Base-by-base conservation (phyloP, 2,888 invertebrate genomes). In the Mythimna loreyi region DNA sequence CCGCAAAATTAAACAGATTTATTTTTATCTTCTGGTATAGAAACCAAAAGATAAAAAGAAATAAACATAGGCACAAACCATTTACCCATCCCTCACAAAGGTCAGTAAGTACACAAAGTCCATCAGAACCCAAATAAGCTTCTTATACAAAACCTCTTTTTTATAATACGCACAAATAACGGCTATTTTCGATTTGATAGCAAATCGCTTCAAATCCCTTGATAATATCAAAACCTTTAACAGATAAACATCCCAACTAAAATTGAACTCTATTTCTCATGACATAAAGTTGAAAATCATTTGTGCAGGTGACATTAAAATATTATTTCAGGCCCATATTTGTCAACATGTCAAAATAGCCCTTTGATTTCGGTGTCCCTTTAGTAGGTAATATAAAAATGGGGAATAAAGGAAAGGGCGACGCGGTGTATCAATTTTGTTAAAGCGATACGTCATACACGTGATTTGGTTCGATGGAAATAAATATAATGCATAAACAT, bases 311-410 rank as follows among this genome's bases (percentile, higher is more conserved):
- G 1, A 66, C 59, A 81, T 78, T 83, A 86, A 78, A 88, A 88
- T 90, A 91, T 90, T 91, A 92, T 93, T 92, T 92, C 90, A 87
- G 90, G 86, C 87, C 86, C 90, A 81, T 92, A 94, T 95, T 94
- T 94, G 94, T 94, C 94, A 93, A 94, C 92, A 92, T 93, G 92
- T 90, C 93, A 92, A 92, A 93, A 92, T 93, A 94, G 93, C 93
- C 94, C 94, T 94, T 94, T 95, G 94, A 94, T 94, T 93, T 90
- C 88, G 89, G 82, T 87, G 89, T 91, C 92, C 93, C 91, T 92
- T 93, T 90, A 89, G 85, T 86, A 77, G 81, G 85, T 85, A 86
- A 86, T 89, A 87, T 85, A 83, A 86, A 83, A 87, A 87, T 86
- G 82, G 89, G 87, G 89, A 85, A 87, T 81, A 87, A 85, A 87